These are phyloP conservation scores for Folsomia candida DNA, from an alignment of 2,888 invertebrate genomes.

Conservation along the genomic window DNA sequence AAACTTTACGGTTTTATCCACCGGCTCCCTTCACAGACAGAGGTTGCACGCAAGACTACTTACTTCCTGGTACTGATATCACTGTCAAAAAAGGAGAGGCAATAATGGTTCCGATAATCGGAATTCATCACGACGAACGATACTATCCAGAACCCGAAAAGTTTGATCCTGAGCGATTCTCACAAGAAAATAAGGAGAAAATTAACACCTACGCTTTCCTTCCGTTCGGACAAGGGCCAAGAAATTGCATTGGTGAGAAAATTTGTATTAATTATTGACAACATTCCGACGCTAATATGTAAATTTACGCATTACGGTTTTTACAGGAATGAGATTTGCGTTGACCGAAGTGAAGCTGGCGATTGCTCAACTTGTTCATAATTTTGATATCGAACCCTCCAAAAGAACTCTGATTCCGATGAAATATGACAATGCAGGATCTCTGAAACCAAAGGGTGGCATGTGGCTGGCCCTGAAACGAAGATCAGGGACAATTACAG, in stretches of 20 bases:
- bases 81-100: constrained; percentile 59
- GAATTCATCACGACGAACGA: constrained; percentile 61
- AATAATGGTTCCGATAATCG: constrained; percentile 60
- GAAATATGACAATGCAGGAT: constrained; percentile 54
- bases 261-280: too few species aligned
- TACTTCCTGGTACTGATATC: constrained; percentile 58
- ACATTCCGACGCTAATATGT: too few species aligned
- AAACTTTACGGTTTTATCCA: constrained; percentile 58
- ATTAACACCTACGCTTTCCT: constrained; percentile 57
- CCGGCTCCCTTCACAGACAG: constrained; percentile 55
- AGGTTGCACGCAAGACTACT: constrained; percentile 57
- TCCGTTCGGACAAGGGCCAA: constrained; percentile 52
- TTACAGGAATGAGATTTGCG: constrained; percentile 58
- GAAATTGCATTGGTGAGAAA: constrained; percentile 8
- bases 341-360: constrained; percentile 59
- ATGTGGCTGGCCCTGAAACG: constrained; percentile 13
- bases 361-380: constrained; percentile 57
- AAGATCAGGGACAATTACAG: background rate
- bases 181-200: constrained; percentile 60
- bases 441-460: constrained; percentile 7
- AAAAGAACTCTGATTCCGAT: constrained; percentile 57
- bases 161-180: constrained; percentile 64
- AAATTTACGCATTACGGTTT: too few species aligned
- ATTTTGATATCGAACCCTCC: constrained; percentile 56
- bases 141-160: constrained; percentile 61